phyloP scores from a whole-genome alignment of 2,888 invertebrate species.

The Tridacna gigas region DNA sequence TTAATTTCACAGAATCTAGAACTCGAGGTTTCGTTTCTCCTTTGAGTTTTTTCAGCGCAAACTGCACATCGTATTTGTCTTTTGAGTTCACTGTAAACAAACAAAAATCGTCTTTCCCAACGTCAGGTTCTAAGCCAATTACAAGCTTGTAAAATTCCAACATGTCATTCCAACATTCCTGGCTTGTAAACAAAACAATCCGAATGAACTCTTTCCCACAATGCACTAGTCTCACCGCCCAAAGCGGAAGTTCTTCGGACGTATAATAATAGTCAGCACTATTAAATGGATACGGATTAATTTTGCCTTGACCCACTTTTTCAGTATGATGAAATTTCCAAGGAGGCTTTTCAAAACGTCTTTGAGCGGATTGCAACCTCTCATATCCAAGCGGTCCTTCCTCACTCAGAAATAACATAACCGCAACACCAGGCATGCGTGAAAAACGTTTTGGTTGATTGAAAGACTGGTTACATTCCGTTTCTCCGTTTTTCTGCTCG shows the following conservation, averaged over 20 bases:
- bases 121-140: conserved; percentile 75
- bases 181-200: conserved; percentile 75
- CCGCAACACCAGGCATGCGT: conserved; percentile 71
- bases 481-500: conserved; percentile 56
- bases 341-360: conserved; percentile 73
- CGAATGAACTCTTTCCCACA: conserved; percentile 81
- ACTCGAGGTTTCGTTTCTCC: conserved; percentile 66
- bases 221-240: conserved; percentile 81
- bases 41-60: conserved; percentile 78
- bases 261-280: conserved; percentile 80
- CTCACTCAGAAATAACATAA: conserved; percentile 76
- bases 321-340: conserved; percentile 82
- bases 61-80: conserved; percentile 79
- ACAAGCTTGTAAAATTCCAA: conserved; percentile 78
- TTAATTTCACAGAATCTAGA: conserved; percentile 72
- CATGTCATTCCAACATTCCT: conserved; percentile 79
- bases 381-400: conserved; percentile 72
- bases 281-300: conserved; percentile 76
- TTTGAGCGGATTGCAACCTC: conserved; percentile 69
- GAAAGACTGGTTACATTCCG: conserved; percentile 48
- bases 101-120: conserved; percentile 77
- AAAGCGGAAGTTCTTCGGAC: conserved; percentile 79
- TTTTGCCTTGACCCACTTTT: conserved; percentile 68
- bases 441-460: conserved; percentile 52
- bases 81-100: conserved; percentile 77